Conservation (phyloP, 2,113 vertebrate genomes). For the Ifrita kowaldi region DNA sequence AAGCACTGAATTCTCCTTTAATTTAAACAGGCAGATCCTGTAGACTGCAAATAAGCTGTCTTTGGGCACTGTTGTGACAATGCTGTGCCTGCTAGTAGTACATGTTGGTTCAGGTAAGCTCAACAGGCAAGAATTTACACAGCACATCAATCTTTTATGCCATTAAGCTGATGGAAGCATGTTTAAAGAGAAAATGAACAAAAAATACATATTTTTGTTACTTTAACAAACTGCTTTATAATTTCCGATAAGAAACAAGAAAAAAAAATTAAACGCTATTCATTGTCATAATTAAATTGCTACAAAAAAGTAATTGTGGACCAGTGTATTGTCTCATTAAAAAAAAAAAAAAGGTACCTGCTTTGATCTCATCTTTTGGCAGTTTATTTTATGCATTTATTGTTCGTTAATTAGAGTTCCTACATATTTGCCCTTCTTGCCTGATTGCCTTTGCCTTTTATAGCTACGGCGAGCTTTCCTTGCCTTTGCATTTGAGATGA, state of each 20-base stretch:
- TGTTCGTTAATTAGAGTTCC: constrained; percentile 49
- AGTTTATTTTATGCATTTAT: constrained; percentile 55
- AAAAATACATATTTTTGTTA: not conserved
- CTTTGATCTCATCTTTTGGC: constrained; percentile 39
- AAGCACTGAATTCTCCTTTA: not conserved
- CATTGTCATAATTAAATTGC: constrained; percentile 34
- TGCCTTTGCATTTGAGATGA: constrained; percentile 56
- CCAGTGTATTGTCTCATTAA: not conserved
- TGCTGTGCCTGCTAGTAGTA: not conserved
- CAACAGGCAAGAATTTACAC: not conserved
- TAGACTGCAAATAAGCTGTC: not conserved
- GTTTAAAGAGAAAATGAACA: not conserved
- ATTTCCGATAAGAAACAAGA: not conserved
- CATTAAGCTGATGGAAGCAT: not conserved
- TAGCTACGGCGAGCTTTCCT: constrained; percentile 3
- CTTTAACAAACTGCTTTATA: not conserved
- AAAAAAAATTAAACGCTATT: not conserved
- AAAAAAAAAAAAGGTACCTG: not conserved
- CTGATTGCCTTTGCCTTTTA: constrained; percentile 62
- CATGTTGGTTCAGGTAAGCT: not conserved
- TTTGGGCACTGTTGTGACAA: not conserved
- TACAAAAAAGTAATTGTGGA: constrained; percentile 23
- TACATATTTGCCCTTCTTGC: constrained; percentile 60
- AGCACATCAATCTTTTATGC: not conserved
- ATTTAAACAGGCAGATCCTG: not conserved